Conservation (phyloP, 2,113 vertebrate genomes). For the Xenotilapia caudafasciata region DNA sequence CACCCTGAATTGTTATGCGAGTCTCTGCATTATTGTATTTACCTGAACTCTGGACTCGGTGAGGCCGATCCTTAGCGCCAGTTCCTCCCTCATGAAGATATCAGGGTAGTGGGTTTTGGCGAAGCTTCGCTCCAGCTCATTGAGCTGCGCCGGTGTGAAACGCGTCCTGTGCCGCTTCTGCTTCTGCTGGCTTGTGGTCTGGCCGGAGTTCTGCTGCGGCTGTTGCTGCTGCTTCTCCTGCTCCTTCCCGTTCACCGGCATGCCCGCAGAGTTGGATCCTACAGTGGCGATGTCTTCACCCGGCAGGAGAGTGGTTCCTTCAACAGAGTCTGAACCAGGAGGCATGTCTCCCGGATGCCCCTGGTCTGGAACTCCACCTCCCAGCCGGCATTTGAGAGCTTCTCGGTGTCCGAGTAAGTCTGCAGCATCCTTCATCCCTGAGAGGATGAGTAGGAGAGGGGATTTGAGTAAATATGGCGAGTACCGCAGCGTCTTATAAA, state of each 20-base stretch:
- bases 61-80: slow-evolving; percentile 93
- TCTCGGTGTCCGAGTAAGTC: slow-evolving; percentile 96
- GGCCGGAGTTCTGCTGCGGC: slow-evolving; percentile 68
- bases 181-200: slow-evolving; percentile 82
- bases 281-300: slow-evolving; percentile 90
- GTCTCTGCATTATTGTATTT: background rate
- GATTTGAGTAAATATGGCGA: background rate
- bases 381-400: slow-evolving; percentile 91
- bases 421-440: slow-evolving; percentile 97
- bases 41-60: slow-evolving; percentile 98
- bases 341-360: slow-evolving; percentile 93
- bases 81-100: slow-evolving; percentile 97
- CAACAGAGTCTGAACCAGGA: slow-evolving; percentile 85
- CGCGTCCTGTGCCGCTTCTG: slow-evolving; percentile 98
- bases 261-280: slow-evolving; percentile 85
- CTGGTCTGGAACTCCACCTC: slow-evolving; percentile 82
- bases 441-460: slow-evolving; percentile 28
- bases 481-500: background rate
- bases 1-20: background rate
- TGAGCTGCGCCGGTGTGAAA: slow-evolving; percentile 96
- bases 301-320: slow-evolving; percentile 91
- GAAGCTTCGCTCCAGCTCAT: slow-evolving; percentile 97
- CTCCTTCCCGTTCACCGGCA: slow-evolving; percentile 88
- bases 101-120: slow-evolving; percentile 98
- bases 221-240: slow-evolving; percentile 89